Conservation (phyloP, 2,797 vertebrate genomes). For the Orestias chungarensis region DNA sequence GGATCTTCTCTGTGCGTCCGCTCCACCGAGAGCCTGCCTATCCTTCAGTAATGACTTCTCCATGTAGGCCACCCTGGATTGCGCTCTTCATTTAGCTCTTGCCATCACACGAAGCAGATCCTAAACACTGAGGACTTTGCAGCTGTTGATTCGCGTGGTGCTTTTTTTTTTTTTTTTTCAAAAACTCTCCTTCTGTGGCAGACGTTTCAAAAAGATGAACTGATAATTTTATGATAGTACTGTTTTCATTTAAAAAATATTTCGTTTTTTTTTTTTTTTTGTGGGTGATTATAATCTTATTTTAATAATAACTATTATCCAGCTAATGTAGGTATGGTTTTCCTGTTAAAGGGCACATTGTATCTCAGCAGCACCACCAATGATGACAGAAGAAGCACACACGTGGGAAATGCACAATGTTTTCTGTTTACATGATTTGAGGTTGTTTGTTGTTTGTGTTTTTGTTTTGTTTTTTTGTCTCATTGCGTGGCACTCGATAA, state of each 20-base stretch:
- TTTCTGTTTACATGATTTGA: constrained; percentile 82
- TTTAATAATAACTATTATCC: constrained; percentile 79
- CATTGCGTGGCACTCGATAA: constrained; percentile 59
- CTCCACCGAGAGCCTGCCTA: constrained; percentile 44
- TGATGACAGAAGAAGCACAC: constrained; percentile 80
- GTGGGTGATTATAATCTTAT: constrained; percentile 74
- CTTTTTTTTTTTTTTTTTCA: too few relatives aligned
- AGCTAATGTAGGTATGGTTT: constrained; percentile 78
- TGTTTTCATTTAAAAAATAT: constrained; percentile 77
- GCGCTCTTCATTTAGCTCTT: constrained; percentile 40
- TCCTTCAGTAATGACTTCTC: constrained; percentile 43
- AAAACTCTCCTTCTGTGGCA: constrained; percentile 62
- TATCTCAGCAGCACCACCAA: constrained; percentile 76
- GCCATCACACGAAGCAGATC: constrained; percentile 45
- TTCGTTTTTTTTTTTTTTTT: constrained; percentile 76
- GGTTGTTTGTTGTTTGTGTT: constrained; percentile 62
- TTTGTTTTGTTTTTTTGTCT: constrained; percentile 57
- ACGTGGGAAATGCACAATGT: constrained; percentile 79
- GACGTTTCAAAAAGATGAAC: constrained; percentile 51
- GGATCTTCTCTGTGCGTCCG: constrained; percentile 49
- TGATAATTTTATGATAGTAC: constrained; percentile 69
- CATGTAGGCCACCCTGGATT: constrained; percentile 45
- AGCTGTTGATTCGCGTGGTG: constrained; percentile 54
- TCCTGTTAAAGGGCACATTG: constrained; percentile 82
- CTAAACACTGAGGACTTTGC: constrained; percentile 44